phyloP scores from a whole-genome alignment of 2,113 vertebrate genomes.

The Clarias gariepinus region DNA sequence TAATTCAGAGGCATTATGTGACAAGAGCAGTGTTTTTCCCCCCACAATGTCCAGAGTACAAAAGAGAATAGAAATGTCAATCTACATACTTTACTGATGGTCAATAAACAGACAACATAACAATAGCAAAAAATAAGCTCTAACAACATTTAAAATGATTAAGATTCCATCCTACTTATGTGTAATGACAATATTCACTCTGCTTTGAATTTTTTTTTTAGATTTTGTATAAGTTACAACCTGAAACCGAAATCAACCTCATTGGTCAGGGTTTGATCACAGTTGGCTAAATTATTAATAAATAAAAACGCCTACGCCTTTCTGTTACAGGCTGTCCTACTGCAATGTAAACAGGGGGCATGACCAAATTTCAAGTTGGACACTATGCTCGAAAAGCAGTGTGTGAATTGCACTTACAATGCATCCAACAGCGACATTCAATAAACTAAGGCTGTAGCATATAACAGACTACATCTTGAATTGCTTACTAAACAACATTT shows the following conservation, averaged over 20 bases:
- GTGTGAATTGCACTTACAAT: neutral
- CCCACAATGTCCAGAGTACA: conserved; percentile 49
- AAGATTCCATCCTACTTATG: too few relatives aligned
- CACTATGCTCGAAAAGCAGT: too few relatives aligned
- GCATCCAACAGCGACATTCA: neutral
- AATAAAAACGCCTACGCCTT: neutral
- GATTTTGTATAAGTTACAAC: neutral
- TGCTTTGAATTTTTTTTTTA: neutral
- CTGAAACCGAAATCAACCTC: neutral
- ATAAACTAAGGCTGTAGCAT: neutral
- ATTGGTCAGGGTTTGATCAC: neutral
- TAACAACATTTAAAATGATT: neutral
- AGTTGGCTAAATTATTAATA: too few relatives aligned
- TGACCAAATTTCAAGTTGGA: neutral
- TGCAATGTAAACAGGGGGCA: neutral
- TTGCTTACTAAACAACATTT: neutral
- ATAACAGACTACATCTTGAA: neutral
- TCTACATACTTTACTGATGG: conserved; percentile 54
- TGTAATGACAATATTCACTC: neutral
- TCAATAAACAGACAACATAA: conserved; percentile 44
- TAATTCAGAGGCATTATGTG: conserved; percentile 68
- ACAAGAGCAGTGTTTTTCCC: conserved; percentile 54
- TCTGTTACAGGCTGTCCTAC: neutral
- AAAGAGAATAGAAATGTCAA: conserved; percentile 56
- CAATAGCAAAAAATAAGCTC: conserved; percentile 15